A percentile compares a stretch with the other conserved stretches of the same genome.
Evolutionary conservation across 2,113 vertebrate genomes (phyloP).

Genomic region (Hydrochoerus hydrochaeris): DNA sequence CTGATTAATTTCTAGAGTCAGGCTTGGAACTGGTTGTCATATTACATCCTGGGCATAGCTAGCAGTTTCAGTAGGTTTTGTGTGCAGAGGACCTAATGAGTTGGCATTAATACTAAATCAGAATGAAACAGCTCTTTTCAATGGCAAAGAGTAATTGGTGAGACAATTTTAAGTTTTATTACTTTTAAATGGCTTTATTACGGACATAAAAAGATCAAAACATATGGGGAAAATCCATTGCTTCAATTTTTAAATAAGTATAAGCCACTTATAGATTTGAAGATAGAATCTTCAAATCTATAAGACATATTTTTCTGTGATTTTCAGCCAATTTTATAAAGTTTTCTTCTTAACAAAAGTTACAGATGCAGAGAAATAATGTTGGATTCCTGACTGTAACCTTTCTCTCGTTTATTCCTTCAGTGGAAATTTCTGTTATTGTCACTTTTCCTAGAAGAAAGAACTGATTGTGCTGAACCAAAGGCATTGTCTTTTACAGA

Average conservation of each 20-base stretch:
- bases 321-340: background rate
- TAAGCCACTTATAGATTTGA: background rate
- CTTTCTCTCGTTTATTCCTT: background rate
- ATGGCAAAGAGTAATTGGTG: background rate
- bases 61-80: background rate
- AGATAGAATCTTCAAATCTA: too few species aligned
- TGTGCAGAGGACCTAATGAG: background rate
- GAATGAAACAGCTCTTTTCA: background rate
- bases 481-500: background rate
- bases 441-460: constrained; percentile 17
- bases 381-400: background rate
- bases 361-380: background rate
- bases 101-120: background rate
- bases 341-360: background rate
- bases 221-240: background rate
- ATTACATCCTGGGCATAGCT: background rate
- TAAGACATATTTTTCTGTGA: too few species aligned
- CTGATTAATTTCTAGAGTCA: background rate
- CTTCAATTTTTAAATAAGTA: background rate
- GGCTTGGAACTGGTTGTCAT: background rate
- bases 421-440: background rate
- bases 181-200: constrained; percentile 33
- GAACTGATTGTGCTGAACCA: background rate
- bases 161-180: constrained; percentile 41
- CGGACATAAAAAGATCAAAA: constrained; percentile 34